These are phyloP conservation scores for Lepilemur ruficaudatus DNA, from an alignment of 2,797 vertebrate species.

Conservation along the genomic window DNA sequence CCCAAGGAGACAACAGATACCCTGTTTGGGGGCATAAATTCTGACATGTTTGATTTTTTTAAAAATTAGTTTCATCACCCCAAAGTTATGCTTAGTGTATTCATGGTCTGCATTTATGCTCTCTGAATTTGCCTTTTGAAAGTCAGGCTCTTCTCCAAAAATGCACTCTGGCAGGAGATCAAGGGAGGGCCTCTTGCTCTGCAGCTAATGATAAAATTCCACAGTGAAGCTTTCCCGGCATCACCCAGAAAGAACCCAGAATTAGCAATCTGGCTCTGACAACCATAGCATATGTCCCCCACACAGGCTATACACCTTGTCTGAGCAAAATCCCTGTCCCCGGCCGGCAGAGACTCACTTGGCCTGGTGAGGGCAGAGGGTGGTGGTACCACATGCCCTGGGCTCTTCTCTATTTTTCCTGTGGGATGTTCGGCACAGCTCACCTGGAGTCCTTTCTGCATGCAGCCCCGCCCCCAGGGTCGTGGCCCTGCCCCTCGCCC, in stretches of 20 bases:
- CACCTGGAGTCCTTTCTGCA: background rate
- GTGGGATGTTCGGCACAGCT: background rate
- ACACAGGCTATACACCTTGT: background rate
- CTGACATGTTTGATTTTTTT: background rate
- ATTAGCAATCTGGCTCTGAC: background rate
- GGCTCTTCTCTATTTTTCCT: background rate
- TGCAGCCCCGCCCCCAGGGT: background rate
- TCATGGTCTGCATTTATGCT: background rate
- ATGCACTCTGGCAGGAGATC: conserved; percentile 31
- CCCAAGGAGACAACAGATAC: background rate
- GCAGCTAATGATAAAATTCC: conserved; percentile 54
- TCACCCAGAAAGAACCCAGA: conserved; percentile 27
- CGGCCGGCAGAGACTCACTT: background rate
- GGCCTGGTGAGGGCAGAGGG: background rate
- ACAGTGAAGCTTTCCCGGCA: background rate
- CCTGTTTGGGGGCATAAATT: background rate
- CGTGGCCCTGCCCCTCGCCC: background rate
- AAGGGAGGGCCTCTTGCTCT: conserved; percentile 8
- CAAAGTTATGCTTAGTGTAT: background rate
- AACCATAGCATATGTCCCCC: background rate
- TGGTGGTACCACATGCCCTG: fast-evolving
- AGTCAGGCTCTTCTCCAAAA: conserved; percentile 49
- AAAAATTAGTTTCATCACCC: background rate
- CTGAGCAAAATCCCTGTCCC: background rate
- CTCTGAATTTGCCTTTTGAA: conserved; percentile 43